A percentile compares a stretch with the other conserved stretches of the same genome.
Evolutionary conservation across 30 jellyfish, hydroid and myxozoan genomes (phyloP).

Genomic region (Turritopsis dohrnii): DNA sequence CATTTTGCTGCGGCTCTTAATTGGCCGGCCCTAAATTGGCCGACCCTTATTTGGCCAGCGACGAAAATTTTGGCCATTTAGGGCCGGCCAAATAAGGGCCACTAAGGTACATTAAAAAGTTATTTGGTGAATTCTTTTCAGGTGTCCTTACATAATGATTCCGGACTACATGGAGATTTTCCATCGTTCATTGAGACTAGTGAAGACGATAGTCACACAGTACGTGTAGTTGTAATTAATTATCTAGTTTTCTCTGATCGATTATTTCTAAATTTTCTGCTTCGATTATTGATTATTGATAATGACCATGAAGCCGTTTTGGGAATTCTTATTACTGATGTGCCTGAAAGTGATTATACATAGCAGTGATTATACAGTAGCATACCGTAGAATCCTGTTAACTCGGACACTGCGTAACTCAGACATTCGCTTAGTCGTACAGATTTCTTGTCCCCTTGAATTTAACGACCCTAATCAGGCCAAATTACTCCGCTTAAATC

Average conservation of each 20-base stretch:
- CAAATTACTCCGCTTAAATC: constrained; percentile 2
- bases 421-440: not conserved
- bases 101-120: not conserved
- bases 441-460: constrained; percentile 7
- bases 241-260: not conserved
- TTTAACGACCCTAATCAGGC: constrained; percentile 18
- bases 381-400: not conserved
- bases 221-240: not conserved
- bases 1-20: no score
- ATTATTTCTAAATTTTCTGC: not conserved
- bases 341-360: not conserved
- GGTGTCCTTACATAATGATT: constrained; percentile 1
- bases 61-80: no score
- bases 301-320: not conserved
- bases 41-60: no score
- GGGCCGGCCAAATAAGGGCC: no score
- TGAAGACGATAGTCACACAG: not conserved
- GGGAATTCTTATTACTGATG: not conserved
- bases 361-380: not conserved
- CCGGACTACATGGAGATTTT: constrained; percentile 6
- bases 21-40: no score
- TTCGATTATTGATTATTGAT: not conserved
- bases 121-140: not conserved
- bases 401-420: not conserved
- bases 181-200: constrained; percentile 8